Base-by-base conservation (phyloP, 2,113 vertebrate species). In the Rhabdornis inornatus region DNA sequence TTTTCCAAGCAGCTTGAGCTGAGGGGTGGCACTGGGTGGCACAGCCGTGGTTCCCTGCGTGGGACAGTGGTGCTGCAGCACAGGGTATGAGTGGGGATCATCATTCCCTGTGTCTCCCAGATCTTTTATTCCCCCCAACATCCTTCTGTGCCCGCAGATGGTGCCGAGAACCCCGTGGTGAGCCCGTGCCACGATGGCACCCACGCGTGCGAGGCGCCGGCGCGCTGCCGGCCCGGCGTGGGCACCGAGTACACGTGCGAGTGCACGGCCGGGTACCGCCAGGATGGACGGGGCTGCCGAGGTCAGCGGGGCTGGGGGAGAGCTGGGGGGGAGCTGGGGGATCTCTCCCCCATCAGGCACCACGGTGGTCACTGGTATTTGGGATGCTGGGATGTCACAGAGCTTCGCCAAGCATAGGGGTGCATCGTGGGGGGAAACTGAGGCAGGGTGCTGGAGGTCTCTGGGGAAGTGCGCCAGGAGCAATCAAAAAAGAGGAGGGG, bases 101-200 rank as follows among this genome's bases (percentile, higher is more conserved):
- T 52, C 37, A 2, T 21, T 56, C 45, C 24, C 4, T 1, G 20
- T 9, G 3, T 13, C 49, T 65, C 53, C 35, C 53, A 22, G 28
- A 4, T 7, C 13, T 49, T 42, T 39, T 10, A 6, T 27, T 4
- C 2, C 4, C 4, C 6, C 2, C 11, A 5, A 37, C 1, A 1
- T 13, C 35, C 11, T 2, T 3, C 2, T 50, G 61, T 19, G 13
- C 60, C 31, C 1, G 0, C 90, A 99, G 98, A 39, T 0, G 92
- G 96, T 31, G 47, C 93, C 0, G 65, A 81, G 3, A 87, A 94
- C 0, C 77, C 94, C 23, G 30, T 37, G 13, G 94, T 97, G 88
- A 99, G 98, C 95, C 99, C 99, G 1, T 99, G 99, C 97, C 98
- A 98, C 2, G 94, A 98, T 1, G 98, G 98, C 65, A 99, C 83